Conservation (phyloP, 1,140 invertebrate genomes). For the Drosophila santomea region DNA sequence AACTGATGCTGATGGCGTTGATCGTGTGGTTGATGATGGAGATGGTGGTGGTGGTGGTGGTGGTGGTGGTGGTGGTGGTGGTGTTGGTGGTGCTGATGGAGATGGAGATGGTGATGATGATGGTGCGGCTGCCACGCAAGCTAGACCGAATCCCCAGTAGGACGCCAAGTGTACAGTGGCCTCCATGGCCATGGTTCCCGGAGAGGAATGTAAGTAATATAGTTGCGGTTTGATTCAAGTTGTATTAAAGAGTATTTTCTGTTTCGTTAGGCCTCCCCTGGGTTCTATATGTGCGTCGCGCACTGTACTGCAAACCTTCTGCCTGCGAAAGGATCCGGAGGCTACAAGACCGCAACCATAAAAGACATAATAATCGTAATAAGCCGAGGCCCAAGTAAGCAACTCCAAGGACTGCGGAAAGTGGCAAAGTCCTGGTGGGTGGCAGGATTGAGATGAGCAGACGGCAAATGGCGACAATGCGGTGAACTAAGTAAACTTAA, state of each 20-base stretch:
- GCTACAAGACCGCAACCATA: constrained; percentile 38
- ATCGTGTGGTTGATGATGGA: constrained; percentile 8
- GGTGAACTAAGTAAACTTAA: constrained; percentile 52
- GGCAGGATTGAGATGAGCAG: constrained; percentile 15
- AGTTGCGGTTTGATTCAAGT: too few relatives aligned
- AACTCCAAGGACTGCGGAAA: constrained; percentile 1
- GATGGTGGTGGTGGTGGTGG: constrained; percentile 11
- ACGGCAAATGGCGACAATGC: constrained; percentile 55
- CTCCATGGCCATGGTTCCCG: background rate
- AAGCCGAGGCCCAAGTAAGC: constrained; percentile 18
- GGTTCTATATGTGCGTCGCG: background rate
- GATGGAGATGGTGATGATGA: constrained; percentile 17
- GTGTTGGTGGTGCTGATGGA: constrained; percentile 1
- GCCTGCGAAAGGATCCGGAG: constrained; percentile 10
- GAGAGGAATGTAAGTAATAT: too few relatives aligned
- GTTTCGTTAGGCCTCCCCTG: background rate
- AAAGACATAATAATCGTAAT: constrained; percentile 43
- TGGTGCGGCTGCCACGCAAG: constrained; percentile 9
- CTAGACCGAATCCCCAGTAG: background rate
- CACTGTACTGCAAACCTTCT: constrained; percentile 5
- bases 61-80: constrained; percentile 17
- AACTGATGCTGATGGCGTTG: constrained; percentile 22
- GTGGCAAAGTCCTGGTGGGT: background rate
- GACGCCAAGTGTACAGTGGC: background rate
- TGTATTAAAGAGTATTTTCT: too few relatives aligned